Conservation (phyloP, 2,113 vertebrate species). For the Nettapus auritus region DNA sequence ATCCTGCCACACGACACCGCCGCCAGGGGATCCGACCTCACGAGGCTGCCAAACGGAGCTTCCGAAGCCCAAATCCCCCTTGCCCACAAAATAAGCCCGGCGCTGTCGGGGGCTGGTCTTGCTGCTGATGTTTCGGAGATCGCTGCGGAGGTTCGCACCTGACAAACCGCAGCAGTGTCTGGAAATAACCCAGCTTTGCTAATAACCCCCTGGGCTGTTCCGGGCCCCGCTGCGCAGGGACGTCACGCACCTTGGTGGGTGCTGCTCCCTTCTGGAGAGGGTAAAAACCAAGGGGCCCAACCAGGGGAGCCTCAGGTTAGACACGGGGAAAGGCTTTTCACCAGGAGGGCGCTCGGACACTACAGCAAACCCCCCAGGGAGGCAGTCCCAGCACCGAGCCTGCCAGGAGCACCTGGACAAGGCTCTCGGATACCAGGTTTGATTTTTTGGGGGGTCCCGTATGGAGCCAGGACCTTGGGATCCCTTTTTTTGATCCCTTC, state of each 20-base stretch:
- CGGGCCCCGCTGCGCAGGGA: not conserved
- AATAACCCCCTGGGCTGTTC: not conserved
- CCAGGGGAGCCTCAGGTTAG: no score
- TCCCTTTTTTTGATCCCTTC: no score
- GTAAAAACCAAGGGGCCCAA: fast-evolving
- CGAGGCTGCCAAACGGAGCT: not conserved
- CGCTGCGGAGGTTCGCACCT: fast-evolving
- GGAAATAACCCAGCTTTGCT: not conserved
- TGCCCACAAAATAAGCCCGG: not conserved
- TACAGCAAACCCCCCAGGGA: no score
- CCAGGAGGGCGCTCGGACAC: no score
- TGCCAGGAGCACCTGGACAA: no score
- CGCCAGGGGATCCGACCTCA: fast-evolving
- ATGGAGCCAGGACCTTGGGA: no score
- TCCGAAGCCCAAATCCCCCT: not conserved
- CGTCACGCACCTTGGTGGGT: fast-evolving
- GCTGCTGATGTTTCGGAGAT: not conserved
- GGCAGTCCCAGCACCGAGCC: no score
- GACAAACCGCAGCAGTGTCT: not conserved
- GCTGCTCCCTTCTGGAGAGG: not conserved
- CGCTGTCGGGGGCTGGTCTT: fast-evolving
- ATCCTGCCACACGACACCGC: fast-evolving
- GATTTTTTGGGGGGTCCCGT: no score
- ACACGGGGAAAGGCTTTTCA: no score
- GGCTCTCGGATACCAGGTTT: no score